Conservation (phyloP, 2,888 invertebrate species). For the Bellardia bayeri region DNA sequence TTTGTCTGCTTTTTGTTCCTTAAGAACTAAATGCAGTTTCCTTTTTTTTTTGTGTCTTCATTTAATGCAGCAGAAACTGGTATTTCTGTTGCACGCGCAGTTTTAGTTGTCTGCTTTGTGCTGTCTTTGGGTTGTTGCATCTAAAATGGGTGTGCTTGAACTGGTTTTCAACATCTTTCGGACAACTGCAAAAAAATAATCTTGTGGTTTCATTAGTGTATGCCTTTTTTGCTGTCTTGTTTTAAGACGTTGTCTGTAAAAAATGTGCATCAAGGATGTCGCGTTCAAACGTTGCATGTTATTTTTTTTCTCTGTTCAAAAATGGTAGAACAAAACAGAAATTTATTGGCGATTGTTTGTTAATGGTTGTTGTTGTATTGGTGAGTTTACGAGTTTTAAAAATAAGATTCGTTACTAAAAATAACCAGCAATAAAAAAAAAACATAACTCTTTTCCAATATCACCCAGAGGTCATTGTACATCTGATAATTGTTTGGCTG, state of each 20-base stretch:
- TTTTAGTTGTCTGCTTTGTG: neutral
- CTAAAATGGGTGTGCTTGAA: conserved; percentile 63
- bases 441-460: conserved; percentile 14
- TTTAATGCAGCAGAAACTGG: conserved; percentile 49
- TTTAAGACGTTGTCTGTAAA: neutral
- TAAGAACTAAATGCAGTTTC: conserved; percentile 16
- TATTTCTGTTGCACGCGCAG: conserved; percentile 34
- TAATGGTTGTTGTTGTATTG: conserved; percentile 13
- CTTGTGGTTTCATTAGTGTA: conserved; percentile 14
- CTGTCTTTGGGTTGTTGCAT: conserved; percentile 17
- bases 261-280: conserved; percentile 52
- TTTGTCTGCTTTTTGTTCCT: too few species aligned
- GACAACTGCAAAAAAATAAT: conserved; percentile 46
- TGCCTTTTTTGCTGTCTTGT: neutral
- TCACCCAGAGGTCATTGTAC: conserved; percentile 52
- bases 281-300: conserved; percentile 29
- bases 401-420: conserved; percentile 69
- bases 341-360: conserved; percentile 62
- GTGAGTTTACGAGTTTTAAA: conserved; percentile 55
- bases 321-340: conserved; percentile 6
- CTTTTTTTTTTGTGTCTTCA: neutral
- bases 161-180: conserved; percentile 55
- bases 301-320: neutral
- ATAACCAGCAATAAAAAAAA: conserved; percentile 42
- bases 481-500: conserved; percentile 25